These are phyloP conservation scores for Phortica variegata DNA, from an alignment of 1,140 invertebrate genomes.

Conservation along the genomic window DNA sequence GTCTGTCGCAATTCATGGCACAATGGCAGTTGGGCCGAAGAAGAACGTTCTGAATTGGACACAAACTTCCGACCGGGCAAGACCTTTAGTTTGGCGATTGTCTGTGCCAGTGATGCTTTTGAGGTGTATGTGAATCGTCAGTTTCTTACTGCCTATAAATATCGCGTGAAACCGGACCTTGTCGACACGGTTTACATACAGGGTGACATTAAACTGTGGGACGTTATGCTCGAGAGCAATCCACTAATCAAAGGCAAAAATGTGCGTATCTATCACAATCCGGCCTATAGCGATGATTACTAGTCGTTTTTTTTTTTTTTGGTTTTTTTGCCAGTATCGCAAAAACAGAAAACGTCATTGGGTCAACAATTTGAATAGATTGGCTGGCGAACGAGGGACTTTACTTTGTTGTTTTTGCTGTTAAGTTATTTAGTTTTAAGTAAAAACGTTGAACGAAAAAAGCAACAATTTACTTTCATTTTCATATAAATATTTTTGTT, in stretches of 20 bases:
- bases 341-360: no score
- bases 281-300: slow-evolving; percentile 20
- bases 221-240: slow-evolving; percentile 40
- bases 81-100: slow-evolving; percentile 55
- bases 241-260: slow-evolving; percentile 29
- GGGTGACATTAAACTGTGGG: slow-evolving; percentile 57
- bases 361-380: no score
- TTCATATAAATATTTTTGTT: no score
- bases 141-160: slow-evolving; percentile 57
- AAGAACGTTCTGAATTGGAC: slow-evolving; percentile 57
- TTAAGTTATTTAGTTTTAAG: no score
- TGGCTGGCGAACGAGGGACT: no score
- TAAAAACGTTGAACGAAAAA: no score
- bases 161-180: slow-evolving; percentile 31
- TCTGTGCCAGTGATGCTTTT: slow-evolving; percentile 42
- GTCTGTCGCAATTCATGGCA: slow-evolving; percentile 60
- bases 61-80: slow-evolving; percentile 59
- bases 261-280: slow-evolving; percentile 43
- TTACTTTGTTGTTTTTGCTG: no score
- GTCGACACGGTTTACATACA: slow-evolving; percentile 59
- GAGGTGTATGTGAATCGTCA: slow-evolving; percentile 58
- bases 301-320: no score
- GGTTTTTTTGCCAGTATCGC: no score
- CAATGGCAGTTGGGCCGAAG: slow-evolving; percentile 57
- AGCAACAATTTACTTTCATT: no score